Base-by-base conservation (phyloP, 1,140 invertebrate species). In the Sminthurides bifidus region DNA sequence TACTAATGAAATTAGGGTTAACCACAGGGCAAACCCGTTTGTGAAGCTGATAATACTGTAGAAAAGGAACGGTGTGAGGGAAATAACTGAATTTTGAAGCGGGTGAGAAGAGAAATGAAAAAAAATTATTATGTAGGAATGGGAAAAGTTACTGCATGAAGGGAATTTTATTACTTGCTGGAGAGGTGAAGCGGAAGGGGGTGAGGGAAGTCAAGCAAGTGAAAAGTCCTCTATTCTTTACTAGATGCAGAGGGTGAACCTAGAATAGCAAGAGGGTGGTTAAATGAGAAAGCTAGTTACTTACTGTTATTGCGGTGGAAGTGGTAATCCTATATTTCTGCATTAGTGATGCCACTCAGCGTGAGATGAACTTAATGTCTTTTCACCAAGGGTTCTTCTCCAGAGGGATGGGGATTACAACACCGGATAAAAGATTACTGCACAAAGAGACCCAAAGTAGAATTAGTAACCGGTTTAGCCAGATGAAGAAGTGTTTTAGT, bases 301-400 rank as follows among this genome's bases (percentile, higher is more conserved):
- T 44, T 10, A 10, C 10, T 26, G 37, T 27, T 19, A 19, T 52
- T 44, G 31, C 14, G n/a, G 38, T 41, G 17, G 14, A 56, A 51
- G 48, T 43, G 35, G 48, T 52, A 57, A 57, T 57, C 55, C 48
- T 52, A 57, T 41, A 57, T 55, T 57, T 57, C 55, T 57, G 49
- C 52, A 45, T 57, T 57, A 52, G 17, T 49, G 29, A 52, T 49
- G 51, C 56, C 56, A 53, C 56, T 38, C 56, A 38, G 51, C 56
- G 29, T 41, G 56, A 33, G 56, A 19, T 30, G n/a, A n/a, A n/a
- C n/a, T n/a, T n/a, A n/a, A n/a, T n/a, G n/a, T n/a, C n/a, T n/a
- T n/a, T n/a, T n/a, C n/a, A n/a, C n/a, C n/a, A n/a, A n/a, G n/a
- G n/a, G n/a, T n/a, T n/a, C n/a, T n/a, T n/a, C n/a, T n/a, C n/a